These are phyloP conservation scores for Capra hircus DNA, from an alignment of 2,113 vertebrate genomes.

Conservation along the genomic window DNA sequence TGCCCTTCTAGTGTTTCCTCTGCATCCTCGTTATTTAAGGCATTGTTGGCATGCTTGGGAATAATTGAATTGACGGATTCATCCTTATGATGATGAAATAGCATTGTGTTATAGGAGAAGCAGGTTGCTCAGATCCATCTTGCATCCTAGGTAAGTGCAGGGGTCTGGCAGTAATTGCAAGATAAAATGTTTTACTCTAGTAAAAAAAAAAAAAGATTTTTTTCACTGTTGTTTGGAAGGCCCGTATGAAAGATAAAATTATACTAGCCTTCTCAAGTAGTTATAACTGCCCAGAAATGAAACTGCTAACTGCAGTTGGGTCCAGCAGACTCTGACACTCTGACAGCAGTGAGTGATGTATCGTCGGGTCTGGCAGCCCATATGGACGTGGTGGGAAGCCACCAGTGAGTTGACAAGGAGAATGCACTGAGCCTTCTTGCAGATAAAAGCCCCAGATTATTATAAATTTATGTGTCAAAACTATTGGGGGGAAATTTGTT, in stretches of 20 bases:
- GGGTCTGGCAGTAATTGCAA: background rate
- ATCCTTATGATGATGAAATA: background rate
- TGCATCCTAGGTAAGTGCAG: too few relatives aligned
- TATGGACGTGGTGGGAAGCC: background rate
- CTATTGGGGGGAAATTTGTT: slow-evolving; percentile 23
- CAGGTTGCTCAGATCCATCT: background rate
- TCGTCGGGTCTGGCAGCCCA: background rate
- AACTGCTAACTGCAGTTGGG: too few relatives aligned
- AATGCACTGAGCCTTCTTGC: background rate
- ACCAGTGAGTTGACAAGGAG: background rate
- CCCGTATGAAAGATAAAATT: background rate
- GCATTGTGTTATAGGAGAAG: background rate
- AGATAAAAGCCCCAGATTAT: slow-evolving; percentile 68
- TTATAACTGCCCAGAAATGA: background rate
- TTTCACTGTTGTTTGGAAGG: background rate
- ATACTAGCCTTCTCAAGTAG: background rate
- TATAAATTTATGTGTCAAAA: slow-evolving; percentile 75
- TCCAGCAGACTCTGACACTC: background rate
- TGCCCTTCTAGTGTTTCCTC: background rate
- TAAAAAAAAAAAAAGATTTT: background rate
- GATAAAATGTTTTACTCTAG: background rate
- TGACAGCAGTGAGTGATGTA: background rate
- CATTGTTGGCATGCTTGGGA: background rate
- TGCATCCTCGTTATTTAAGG: background rate
- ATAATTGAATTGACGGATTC: background rate